Evolutionary conservation across 2,888 invertebrate species (phyloP).

Genomic region (Lepidochitona cinerea): DNA sequence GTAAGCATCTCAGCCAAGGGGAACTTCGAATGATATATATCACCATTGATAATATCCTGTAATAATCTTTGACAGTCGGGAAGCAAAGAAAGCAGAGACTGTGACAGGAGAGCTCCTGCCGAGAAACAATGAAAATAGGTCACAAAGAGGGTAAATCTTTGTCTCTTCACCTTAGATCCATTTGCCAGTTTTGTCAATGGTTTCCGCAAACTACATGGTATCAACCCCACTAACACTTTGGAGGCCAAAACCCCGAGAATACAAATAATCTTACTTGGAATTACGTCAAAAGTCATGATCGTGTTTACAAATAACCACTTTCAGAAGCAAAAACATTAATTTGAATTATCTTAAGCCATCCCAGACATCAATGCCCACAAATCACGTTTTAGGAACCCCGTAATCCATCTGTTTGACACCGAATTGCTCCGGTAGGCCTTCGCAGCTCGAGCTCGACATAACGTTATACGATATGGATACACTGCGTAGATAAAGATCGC

Average conservation of each 20-base stretch:
- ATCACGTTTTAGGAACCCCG: too few relatives aligned
- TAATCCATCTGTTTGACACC: too few relatives aligned
- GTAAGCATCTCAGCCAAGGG: neutral
- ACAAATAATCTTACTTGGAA: neutral
- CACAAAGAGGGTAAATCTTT: neutral
- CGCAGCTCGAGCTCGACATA: too few relatives aligned
- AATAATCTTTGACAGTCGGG: neutral
- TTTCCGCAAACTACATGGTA: neutral
- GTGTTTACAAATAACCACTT: too few relatives aligned
- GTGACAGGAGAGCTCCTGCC: neutral
- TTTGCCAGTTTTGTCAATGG: neutral
- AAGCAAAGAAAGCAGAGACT: neutral
- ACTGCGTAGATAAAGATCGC: too few relatives aligned
- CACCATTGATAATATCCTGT: neutral
- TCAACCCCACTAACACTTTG: neutral
- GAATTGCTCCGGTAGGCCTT: too few relatives aligned
- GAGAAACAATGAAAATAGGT: neutral
- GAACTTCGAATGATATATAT: neutral
- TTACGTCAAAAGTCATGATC: too few relatives aligned
- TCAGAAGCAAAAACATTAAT: too few relatives aligned
- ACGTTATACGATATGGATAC: too few relatives aligned
- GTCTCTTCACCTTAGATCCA: neutral
- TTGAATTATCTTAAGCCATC: too few relatives aligned
- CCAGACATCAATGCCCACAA: too few relatives aligned
- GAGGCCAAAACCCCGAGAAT: neutral